A percentile compares a stretch with the other conserved stretches of the same genome.
Conservation (phyloP, 1,140 invertebrate species). For the Calliphora vicina region DNA sequence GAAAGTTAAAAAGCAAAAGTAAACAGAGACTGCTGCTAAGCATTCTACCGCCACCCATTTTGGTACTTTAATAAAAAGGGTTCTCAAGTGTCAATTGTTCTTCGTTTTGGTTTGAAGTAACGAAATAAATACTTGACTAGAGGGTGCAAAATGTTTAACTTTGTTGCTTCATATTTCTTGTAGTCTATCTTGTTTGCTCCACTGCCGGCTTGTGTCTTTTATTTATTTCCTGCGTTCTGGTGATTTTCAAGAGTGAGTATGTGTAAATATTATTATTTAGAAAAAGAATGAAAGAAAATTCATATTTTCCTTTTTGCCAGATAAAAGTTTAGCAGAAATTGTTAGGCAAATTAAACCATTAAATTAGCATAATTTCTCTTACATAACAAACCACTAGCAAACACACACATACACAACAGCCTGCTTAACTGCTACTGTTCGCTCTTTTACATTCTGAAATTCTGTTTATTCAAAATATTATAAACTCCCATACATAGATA, state of each 20-base stretch:
- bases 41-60: background rate
- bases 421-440: no score
- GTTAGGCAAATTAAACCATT: background rate
- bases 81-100: background rate
- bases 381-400: background rate
- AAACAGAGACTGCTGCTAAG: background rate
- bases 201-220: no score
- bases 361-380: background rate
- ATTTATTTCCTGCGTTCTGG: no score
- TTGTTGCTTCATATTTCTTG: background rate
- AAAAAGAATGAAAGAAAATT: no score
- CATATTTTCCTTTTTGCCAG: background rate
- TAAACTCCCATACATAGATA: background rate
- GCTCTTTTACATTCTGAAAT: background rate
- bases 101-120: conserved; percentile 1
- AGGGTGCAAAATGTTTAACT: background rate
- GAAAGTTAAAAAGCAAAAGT: background rate
- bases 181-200: no score
- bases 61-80: background rate
- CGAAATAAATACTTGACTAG: background rate
- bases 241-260: no score
- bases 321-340: background rate
- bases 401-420: background rate
- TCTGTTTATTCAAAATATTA: background rate
- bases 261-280: no score